Percentiles rank a stretch among this genome's conserved stretches.
Evolutionary conservation across 2,888 invertebrate species (phyloP).

Genomic region (Biston betularia): DNA sequence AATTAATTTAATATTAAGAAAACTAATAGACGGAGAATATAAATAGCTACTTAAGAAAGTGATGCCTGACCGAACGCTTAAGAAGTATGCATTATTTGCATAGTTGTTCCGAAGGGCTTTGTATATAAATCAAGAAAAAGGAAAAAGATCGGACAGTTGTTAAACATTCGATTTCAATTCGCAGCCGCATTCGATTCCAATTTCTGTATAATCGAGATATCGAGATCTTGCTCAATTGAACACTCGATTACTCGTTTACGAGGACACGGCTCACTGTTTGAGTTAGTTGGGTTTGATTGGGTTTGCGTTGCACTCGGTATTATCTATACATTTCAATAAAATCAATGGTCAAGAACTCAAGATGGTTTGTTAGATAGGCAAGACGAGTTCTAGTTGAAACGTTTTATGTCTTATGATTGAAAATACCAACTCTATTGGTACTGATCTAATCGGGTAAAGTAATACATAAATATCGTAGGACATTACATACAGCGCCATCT

Average conservation of each 20-base stretch:
- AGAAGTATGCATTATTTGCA: too few species aligned
- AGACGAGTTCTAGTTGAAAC: not conserved
- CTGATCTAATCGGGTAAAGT: not conserved
- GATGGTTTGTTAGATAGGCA: slow-evolving; percentile 38
- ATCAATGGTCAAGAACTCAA: slow-evolving; percentile 55
- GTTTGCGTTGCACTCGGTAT: slow-evolving; percentile 75
- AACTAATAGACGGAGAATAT: too few species aligned
- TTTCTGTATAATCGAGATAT: slow-evolving; percentile 83
- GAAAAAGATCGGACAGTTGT: slow-evolving; percentile 50
- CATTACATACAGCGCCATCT: too few species aligned
- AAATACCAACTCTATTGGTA: not conserved
- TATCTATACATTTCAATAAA: slow-evolving; percentile 61
- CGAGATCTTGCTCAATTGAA: slow-evolving; percentile 84
- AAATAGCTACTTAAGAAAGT: too few species aligned
- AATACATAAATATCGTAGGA: too few species aligned
- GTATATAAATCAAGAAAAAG: slow-evolving; percentile 42
- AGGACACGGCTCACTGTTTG: slow-evolving; percentile 75
- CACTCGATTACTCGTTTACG: slow-evolving; percentile 83
- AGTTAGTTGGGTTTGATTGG: slow-evolving; percentile 82
- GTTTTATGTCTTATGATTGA: not conserved
- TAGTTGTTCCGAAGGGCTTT: slow-evolving; percentile 1
- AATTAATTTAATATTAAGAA: too few species aligned
- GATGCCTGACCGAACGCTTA: too few species aligned
- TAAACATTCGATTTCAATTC: slow-evolving; percentile 74
- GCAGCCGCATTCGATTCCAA: slow-evolving; percentile 78